Conservation (phyloP, 2,113 vertebrate species). For the Brachyhypopomus gauderio region DNA sequence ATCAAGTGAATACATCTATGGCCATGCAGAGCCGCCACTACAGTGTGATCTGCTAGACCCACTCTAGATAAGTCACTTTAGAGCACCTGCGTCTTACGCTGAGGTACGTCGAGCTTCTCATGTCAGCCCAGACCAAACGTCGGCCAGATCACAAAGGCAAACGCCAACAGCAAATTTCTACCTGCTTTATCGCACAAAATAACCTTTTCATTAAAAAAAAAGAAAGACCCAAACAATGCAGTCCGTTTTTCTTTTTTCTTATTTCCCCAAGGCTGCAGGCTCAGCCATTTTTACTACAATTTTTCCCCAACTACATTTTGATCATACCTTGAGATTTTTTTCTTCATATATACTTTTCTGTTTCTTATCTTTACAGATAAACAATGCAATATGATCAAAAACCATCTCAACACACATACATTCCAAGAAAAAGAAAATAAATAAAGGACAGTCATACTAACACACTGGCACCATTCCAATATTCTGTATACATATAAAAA, state of each 20-base stretch:
- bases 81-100: neutral
- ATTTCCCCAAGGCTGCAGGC: constrained; percentile 56
- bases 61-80: neutral
- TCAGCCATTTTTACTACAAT: constrained; percentile 70
- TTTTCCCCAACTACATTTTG: constrained; percentile 75
- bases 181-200: neutral
- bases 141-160: neutral
- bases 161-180: neutral
- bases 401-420: constrained; percentile 66
- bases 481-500: constrained; percentile 77
- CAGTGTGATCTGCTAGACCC: neutral
- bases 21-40: too few relatives aligned
- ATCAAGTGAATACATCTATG: too few relatives aligned
- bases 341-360: constrained; percentile 65
- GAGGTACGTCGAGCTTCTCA: neutral
- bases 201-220: neutral
- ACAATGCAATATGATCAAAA: constrained; percentile 73
- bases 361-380: constrained; percentile 68
- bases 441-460: constrained; percentile 59
- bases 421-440: constrained; percentile 40
- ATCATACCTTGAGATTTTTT: constrained; percentile 70
- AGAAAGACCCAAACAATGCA: constrained; percentile 39
- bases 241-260: constrained; percentile 46
- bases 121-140: neutral
- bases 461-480: constrained; percentile 64